Conservation (phyloP, 2,888 invertebrate species). For the Macrosoma leucophasiata region DNA sequence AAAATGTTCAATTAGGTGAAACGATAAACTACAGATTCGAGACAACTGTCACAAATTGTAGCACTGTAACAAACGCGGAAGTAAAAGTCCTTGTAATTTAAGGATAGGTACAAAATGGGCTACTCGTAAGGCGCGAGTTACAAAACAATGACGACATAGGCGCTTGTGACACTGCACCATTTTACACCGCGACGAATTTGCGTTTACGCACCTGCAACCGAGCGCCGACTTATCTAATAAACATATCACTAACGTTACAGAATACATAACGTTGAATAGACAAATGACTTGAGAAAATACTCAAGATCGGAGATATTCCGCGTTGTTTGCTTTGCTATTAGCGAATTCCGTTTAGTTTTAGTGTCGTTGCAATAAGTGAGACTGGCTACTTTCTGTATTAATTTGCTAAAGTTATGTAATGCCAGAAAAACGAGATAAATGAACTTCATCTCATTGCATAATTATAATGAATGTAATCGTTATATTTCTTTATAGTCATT, state of each 20-base stretch:
- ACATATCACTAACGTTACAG: conserved; percentile 39
- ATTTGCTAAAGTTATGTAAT: no score
- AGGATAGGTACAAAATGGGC: conserved; percentile 38
- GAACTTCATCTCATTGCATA: no score
- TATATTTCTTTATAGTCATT: no score
- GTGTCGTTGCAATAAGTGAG: no score
- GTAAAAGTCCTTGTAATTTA: conserved; percentile 57
- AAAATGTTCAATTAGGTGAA: conserved; percentile 45
- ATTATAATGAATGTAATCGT: no score
- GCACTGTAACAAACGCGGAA: conserved; percentile 40
- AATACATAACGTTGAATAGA: conserved; percentile 35
- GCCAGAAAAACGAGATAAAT: no score
- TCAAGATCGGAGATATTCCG: conserved; percentile 34
- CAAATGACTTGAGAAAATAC: conserved; percentile 40
- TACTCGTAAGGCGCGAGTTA: conserved; percentile 36
- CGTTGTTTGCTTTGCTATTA: no score
- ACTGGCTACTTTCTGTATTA: no score
- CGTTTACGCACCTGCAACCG: conserved; percentile 50
- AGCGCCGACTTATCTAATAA: conserved; percentile 40
- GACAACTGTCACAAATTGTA: conserved; percentile 34
- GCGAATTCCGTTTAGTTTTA: no score
- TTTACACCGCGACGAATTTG: conserved; percentile 35
- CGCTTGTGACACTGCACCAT: conserved; percentile 28
- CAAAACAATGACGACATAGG: conserved; percentile 37
- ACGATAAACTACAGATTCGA: conserved; percentile 26